These are phyloP conservation scores for Nudaria mundana DNA, from an alignment of 2,888 invertebrate genomes.

Conservation along the genomic window DNA sequence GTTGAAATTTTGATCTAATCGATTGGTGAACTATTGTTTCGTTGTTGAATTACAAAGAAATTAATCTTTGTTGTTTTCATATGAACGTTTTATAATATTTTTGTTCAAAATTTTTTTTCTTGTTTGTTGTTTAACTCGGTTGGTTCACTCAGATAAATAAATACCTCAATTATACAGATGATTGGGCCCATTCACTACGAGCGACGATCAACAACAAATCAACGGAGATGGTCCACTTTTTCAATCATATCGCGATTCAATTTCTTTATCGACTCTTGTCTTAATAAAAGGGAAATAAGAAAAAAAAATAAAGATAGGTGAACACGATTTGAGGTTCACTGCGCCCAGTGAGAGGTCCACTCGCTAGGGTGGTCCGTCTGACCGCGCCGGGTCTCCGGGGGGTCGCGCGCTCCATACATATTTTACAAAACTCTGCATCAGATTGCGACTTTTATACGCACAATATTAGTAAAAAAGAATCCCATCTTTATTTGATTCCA, in stretches of 20 bases:
- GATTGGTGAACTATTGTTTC: no score
- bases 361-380: slow-evolving; percentile 44
- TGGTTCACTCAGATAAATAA: slow-evolving; percentile 24
- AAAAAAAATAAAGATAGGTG: slow-evolving; percentile 32
- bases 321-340: slow-evolving; percentile 17
- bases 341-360: slow-evolving; percentile 39
- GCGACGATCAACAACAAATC: slow-evolving; percentile 31
- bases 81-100: no score
- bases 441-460: slow-evolving; percentile 30
- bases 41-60: no score
- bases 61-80: no score
- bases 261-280: slow-evolving; percentile 26
- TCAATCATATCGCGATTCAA: slow-evolving; percentile 25
- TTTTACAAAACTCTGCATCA: slow-evolving; percentile 26
- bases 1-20: no score
- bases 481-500: slow-evolving; percentile 29
- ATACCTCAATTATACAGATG: slow-evolving; percentile 34
- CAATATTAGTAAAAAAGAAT: slow-evolving; percentile 35
- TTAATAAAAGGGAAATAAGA: slow-evolving; percentile 22
- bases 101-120: slow-evolving; percentile 6
- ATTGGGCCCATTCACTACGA: slow-evolving; percentile 32
- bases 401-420: slow-evolving; percentile 30
- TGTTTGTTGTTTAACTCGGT: slow-evolving; percentile 3
- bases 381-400: slow-evolving; percentile 29
- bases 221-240: slow-evolving; percentile 27